phyloP scores from a whole-genome alignment of 2,797 vertebrate species.

The Philypnodon macrostomus region DNA sequence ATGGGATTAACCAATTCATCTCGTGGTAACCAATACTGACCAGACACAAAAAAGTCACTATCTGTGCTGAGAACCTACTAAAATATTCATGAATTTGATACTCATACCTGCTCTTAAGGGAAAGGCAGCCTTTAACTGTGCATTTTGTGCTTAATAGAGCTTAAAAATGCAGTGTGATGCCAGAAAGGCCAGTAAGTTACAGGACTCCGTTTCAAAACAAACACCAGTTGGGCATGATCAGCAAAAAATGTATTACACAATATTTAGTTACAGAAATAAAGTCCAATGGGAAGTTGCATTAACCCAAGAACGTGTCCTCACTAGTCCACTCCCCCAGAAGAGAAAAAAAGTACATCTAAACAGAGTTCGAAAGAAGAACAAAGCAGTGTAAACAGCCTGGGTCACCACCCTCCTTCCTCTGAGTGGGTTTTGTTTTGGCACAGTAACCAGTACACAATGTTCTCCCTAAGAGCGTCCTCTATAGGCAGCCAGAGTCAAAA shows the following conservation, averaged over 20 bases:
- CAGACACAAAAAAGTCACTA: constrained; percentile 14
- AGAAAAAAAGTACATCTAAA: constrained; percentile 22
- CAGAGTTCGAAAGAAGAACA: constrained; percentile 49
- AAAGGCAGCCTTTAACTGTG: neutral
- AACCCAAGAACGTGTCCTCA: constrained; percentile 31
- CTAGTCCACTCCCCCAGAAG: constrained; percentile 33
- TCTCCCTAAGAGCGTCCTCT: constrained; percentile 61
- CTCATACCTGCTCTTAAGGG: constrained; percentile 9
- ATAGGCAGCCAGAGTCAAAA: constrained; percentile 48
- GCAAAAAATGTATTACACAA: constrained; percentile 29
- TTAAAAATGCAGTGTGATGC: neutral
- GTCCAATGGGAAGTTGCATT: constrained; percentile 26
- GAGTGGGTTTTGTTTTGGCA: constrained; percentile 72
- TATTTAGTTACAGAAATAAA: constrained; percentile 16
- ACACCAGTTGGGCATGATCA: neutral
- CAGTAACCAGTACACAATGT: constrained; percentile 73
- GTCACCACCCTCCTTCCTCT: constrained; percentile 59
- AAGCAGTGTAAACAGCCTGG: constrained; percentile 67
- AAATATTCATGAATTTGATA: constrained; percentile 39
- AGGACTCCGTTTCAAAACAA: constrained; percentile 18
- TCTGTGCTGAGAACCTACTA: neutral
- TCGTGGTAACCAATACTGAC: constrained; percentile 39
- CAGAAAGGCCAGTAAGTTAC: neutral
- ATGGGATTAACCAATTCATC: constrained; percentile 25
- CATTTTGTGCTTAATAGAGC: neutral